Percentiles rank a stretch among this genome's conserved stretches.
Conservation (phyloP, 1,140 invertebrate species). For the Plectus sambesii region DNA sequence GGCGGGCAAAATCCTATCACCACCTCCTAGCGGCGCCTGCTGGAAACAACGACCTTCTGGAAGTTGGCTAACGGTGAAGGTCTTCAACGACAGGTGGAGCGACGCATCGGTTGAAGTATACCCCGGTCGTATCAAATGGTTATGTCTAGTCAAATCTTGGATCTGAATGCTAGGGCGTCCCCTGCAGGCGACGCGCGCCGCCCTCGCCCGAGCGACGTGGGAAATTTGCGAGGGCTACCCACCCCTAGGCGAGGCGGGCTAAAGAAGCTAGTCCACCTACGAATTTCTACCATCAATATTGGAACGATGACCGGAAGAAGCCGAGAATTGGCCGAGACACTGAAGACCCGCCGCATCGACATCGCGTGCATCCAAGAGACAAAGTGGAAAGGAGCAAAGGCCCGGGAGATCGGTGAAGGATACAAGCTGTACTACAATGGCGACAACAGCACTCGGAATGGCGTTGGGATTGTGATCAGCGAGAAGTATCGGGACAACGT, state of each 20-base stretch:
- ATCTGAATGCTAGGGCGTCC: too few species aligned
- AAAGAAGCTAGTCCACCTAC: not conserved
- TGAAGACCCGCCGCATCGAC: not conserved
- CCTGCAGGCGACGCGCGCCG: too few species aligned
- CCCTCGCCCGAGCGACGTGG: too few species aligned
- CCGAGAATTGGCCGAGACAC: not conserved
- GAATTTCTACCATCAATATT: slow-evolving; percentile 1
- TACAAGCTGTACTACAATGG: slow-evolving; percentile 1
- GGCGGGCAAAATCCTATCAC: too few species aligned
- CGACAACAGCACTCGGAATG: not conserved
- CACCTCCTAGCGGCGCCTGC: too few species aligned
- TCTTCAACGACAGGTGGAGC: not conserved
- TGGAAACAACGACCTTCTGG: too few species aligned
- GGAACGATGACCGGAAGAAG: not conserved
- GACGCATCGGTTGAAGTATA: not conserved
- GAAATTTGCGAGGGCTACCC: not conserved
- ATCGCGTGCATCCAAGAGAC: slow-evolving; percentile 1
- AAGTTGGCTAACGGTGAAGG: slow-evolving; percentile 1
- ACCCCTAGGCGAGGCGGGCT: not conserved
- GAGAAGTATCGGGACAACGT: not conserved
- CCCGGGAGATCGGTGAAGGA: not conserved
- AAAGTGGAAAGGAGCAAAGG: slow-evolving; percentile 1
- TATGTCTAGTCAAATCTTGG: not conserved
- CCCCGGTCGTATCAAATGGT: not conserved
- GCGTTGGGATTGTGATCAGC: not conserved